Percentiles rank a stretch among this genome's conserved stretches.
Conservation (phyloP, 2,797 vertebrate genomes). For the Enteromius trimaculatus region DNA sequence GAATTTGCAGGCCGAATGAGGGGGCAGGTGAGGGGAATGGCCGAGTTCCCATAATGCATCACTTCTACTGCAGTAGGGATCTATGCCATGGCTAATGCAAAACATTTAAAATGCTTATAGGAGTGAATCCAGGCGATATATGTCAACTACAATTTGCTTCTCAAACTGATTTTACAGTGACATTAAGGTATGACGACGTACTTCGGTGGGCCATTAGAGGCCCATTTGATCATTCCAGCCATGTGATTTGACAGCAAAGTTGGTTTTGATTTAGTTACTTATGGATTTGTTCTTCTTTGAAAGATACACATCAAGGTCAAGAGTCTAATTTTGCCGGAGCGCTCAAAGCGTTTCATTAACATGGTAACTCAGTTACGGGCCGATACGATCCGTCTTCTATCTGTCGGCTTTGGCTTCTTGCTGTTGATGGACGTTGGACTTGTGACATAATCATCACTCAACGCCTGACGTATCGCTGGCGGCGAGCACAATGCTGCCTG, state of each 20-base stretch:
- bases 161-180: background rate
- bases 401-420: slow-evolving; percentile 20
- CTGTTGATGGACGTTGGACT: background rate
- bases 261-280: background rate
- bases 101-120: slow-evolving; percentile 13
- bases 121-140: background rate
- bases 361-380: background rate
- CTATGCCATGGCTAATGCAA: slow-evolving; percentile 34
- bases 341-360: background rate
- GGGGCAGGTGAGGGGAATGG: slow-evolving; percentile 59
- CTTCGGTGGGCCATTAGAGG: background rate
- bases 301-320: slow-evolving; percentile 22
- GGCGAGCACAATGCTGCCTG: background rate
- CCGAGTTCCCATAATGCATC: slow-evolving; percentile 49
- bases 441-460: slow-evolving; percentile 25
- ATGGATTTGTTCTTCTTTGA: background rate
- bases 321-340: background rate
- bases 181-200: background rate
- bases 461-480: background rate
- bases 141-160: background rate
- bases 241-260: background rate
- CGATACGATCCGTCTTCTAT: slow-evolving; percentile 1
- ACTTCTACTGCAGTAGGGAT: slow-evolving; percentile 32
- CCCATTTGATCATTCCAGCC: background rate
- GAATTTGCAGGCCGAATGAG: slow-evolving; percentile 60